Evolutionary conservation across 2,113 vertebrate species (phyloP).

Genomic region (Daboia siamensis): DNA sequence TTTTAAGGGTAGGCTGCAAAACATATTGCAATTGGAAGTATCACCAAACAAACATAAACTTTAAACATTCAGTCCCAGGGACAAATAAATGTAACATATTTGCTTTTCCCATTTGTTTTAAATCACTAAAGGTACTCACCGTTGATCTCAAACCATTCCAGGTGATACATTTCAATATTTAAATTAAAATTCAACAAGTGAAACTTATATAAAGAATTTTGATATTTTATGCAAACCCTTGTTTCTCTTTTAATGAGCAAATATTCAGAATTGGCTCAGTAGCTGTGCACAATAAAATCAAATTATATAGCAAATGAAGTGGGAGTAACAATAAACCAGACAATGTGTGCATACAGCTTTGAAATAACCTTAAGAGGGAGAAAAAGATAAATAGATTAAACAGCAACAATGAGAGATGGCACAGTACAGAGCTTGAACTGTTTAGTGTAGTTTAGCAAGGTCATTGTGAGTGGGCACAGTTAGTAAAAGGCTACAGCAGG

Average conservation of each 20-base stretch:
- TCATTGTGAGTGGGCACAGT: not conserved
- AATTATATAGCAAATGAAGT: not conserved
- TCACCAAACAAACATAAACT: not conserved
- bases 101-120: not conserved
- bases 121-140: not conserved
- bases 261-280: not conserved
- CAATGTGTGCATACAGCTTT: not conserved
- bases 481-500: not conserved
- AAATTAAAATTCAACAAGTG: not conserved
- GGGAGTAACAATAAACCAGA: not conserved
- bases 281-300: not conserved
- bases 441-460: not conserved
- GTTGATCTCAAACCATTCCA: not conserved
- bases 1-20: not conserved
- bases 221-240: not conserved
- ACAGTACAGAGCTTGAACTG: not conserved
- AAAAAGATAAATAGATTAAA: not conserved
- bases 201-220: not conserved
- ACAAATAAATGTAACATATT: not conserved
- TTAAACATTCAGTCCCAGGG: not conserved
- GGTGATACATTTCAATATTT: not conserved
- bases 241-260: not conserved
- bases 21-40: not conserved
- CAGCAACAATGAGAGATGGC: not conserved
- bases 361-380: not conserved